Evolutionary conservation across 2,113 vertebrate species (phyloP), one percentile per base, ranked within the genome.

Genomic region (Lycaon pictus): DNA sequence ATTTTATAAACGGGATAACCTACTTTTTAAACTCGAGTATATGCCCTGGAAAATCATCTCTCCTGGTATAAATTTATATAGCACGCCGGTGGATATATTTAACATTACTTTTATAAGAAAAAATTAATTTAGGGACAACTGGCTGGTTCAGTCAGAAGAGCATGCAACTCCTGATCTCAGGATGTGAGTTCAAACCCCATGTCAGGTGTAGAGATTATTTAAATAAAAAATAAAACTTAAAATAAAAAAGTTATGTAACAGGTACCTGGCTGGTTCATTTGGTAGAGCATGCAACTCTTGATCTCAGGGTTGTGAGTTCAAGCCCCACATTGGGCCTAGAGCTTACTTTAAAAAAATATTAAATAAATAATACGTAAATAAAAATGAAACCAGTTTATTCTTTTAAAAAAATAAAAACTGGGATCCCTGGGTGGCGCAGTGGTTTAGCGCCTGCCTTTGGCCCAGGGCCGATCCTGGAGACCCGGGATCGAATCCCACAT

Each of bases 31-130:
- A 93, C 35, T 90, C 43, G 81, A 3, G 25, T 87, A 11, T 88
- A 17, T 92, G 4, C 63, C 53, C 43, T 83, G 48, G 62, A 53
- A 12, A 72, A 0, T 87, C 94, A 89, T 92, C 60, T 96, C 51
- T 94, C 72, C 55, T 35, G 48, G 0, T 86, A 10, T 90, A 87
- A 87, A 76, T 87, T 74, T 92, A 63, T 3, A 69, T 2, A n/a
- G 35, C 82, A 72, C 29, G 83, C 37, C 67, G 1, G 15, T 62
- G 3, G 6, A 35, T 95, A 5, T 23, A 63, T 96, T 71, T 82
- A 72, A 48, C 85, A 80, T 80, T 84, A 55, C 56, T 92, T 85
- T 89, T 81, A 85, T 62, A 92, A 89, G 56, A 94, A 90, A 92
- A 91, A 90, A 51, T 29, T 55, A 88, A 76, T 80, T 58, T 29